phyloP scores from a whole-genome alignment of 2,888 invertebrate species.

The Euspilapteryx auroguttella region DNA sequence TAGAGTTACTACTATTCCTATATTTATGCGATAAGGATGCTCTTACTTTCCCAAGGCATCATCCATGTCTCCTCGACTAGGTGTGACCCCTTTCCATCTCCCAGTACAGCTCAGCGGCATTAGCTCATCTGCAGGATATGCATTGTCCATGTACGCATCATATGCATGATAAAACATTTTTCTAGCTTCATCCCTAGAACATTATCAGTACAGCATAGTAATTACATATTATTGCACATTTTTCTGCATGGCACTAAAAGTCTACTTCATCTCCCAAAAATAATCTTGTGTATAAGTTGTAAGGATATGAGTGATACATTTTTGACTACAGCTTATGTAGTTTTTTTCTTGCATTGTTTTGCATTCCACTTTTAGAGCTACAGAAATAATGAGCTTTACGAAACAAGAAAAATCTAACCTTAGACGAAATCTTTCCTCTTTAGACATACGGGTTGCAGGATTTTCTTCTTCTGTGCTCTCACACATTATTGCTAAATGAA shows the following conservation, averaged over 20 bases:
- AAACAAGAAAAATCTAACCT: too few relatives aligned
- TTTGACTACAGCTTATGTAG: too few relatives aligned
- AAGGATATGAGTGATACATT: too few relatives aligned
- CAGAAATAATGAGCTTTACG: too few relatives aligned
- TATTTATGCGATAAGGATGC: background rate
- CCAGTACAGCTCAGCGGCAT: conserved; percentile 97
- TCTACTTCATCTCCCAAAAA: too few relatives aligned
- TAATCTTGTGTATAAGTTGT: too few relatives aligned
- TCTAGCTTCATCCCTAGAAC: conserved; percentile 83
- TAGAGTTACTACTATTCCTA: too few relatives aligned
- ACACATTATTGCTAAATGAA: conserved; percentile 40
- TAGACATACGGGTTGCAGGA: conserved; percentile 53
- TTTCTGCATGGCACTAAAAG: too few relatives aligned
- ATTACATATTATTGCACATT: too few relatives aligned
- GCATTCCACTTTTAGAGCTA: too few relatives aligned
- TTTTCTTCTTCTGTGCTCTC: conserved; percentile 40
- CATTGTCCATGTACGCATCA: conserved; percentile 94
- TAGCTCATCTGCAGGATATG: conserved; percentile 97
- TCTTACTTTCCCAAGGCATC: conserved; percentile 95
- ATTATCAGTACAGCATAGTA: too few relatives aligned
- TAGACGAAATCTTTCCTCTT: conserved; percentile 64
- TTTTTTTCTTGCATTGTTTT: too few relatives aligned
- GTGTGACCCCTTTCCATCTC: conserved; percentile 85
- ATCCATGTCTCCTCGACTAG: conserved; percentile 94
- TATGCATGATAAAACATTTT: conserved; percentile 98